Evolutionary conservation across 2,888 invertebrate genomes (phyloP).

Genomic region (Cecidostiba fungosa): DNA sequence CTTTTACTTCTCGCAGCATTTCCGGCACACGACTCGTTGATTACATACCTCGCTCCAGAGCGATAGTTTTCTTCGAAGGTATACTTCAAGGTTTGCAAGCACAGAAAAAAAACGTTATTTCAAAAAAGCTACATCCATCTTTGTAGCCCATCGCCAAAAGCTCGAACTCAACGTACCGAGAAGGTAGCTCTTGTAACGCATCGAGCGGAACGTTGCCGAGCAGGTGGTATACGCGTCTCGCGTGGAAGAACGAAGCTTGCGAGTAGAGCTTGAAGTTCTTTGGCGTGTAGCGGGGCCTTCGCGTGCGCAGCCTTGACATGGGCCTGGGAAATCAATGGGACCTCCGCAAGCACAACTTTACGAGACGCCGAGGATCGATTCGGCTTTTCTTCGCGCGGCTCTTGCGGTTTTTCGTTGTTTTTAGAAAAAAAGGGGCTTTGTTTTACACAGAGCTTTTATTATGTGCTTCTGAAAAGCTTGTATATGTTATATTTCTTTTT

Average conservation of each 20-base stretch:
- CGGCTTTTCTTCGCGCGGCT: not conserved
- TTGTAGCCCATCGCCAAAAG: not conserved
- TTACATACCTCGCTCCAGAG: not conserved
- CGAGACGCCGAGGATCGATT: not conserved
- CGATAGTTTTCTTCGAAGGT: not conserved
- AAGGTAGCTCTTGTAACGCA: not conserved
- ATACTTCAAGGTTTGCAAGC: not conserved
- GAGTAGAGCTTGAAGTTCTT: conserved; percentile 5
- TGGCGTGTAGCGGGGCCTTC: conserved; percentile 51
- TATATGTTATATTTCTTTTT: too few relatives aligned
- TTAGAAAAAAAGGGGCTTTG: not conserved
- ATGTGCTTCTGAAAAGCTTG: not conserved
- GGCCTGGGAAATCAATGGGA: conserved; percentile 80
- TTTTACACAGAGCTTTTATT: not conserved
- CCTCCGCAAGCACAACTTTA: conserved; percentile 71
- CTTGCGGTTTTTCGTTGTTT: conserved; percentile 4
- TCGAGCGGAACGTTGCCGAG: not conserved
- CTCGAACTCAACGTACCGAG: not conserved
- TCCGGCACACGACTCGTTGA: too few relatives aligned
- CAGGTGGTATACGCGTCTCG: not conserved
- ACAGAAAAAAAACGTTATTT: not conserved
- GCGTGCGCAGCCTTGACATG: conserved; percentile 80
- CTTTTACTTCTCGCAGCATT: not conserved
- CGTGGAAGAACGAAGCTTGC: not conserved
- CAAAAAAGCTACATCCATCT: not conserved